Evolutionary conservation across 2,888 invertebrate species (phyloP).

Genomic region (Frankliniella fusca): DNA sequence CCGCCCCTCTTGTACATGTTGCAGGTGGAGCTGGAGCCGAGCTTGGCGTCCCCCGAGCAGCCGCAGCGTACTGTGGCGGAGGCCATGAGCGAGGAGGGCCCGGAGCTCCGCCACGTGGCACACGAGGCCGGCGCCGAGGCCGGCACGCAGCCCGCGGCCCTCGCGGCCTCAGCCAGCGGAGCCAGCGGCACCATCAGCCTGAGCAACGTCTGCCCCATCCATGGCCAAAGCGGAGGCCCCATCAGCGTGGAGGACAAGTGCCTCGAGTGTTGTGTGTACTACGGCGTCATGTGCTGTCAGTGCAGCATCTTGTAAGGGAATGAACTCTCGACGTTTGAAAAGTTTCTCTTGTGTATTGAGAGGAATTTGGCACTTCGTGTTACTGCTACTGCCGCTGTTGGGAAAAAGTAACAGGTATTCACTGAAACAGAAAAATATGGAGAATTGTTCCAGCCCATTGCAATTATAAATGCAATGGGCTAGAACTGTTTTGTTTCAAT

Average conservation of each 20-base stretch:
- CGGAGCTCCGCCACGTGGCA: neutral
- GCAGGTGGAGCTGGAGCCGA: neutral
- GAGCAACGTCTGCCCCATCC: neutral
- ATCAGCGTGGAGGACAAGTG: slow-evolving; percentile 6
- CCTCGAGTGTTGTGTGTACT: slow-evolving; percentile 5
- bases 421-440: neutral
- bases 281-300: slow-evolving; percentile 1
- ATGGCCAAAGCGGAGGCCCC: neutral
- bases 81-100: neutral
- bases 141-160: neutral
- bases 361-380: too few species aligned
- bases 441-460: neutral
- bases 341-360: too few species aligned
- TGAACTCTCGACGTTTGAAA: too few species aligned
- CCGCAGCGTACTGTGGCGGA: neutral
- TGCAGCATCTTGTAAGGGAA: neutral
- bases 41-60: neutral
- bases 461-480: neutral
- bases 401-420: neutral
- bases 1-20: neutral
- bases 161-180: neutral
- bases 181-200: neutral
- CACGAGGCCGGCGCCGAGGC: neutral
- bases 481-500: neutral
- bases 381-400: too few species aligned